Evolutionary conservation across 2,797 vertebrate genomes (phyloP), one percentile per base, ranked within the genome.

Genomic region (Rhodeus uyekii): DNA sequence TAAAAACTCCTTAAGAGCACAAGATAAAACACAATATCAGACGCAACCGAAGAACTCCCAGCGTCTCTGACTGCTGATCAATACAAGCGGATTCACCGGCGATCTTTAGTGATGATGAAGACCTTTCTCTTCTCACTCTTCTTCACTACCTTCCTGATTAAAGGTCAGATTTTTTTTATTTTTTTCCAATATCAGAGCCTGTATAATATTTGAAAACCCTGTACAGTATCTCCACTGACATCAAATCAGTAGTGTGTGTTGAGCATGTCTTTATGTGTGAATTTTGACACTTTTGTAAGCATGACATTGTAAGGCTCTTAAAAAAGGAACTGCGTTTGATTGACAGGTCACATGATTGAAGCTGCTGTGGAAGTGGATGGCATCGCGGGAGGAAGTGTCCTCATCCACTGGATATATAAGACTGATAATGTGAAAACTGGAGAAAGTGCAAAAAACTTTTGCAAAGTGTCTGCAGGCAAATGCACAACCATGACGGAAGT

Each of bases 361-460:
- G 74, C 58, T 5, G 18, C 10, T 63, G 55, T n/a, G 0, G 4
- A 0, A 0, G 4, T 9, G 74, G 9, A 9, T 32, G 6, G 3
- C 53, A 42, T 60, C 16, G 12, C 5, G 8, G 73, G 58, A 61
- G 73, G 58, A 76, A 32, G 74, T 76, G 2, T 76, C 3, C 32
- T 76, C 39, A 32, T 46, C 27, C 14, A 0, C 0, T 63, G 9
- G 44, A 0, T 2, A 1, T n/a, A 63, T 19, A 0, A 0, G 18
- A 9, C 1, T 3, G 2, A 5, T 5, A 4, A 13, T 1, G 1
- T 2, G 8, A 0, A 64, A 22, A 3, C 10, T n/a, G 36, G 3
- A 73, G 1, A 24, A 22, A n/a, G 10, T 29, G 24, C 16, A 44
- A 63, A 60, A 63, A 32, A 55, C 9, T 76, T 76, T n/a, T 76